Conservation (phyloP, 2,888 invertebrate species). For the Colletes collaris region DNA sequence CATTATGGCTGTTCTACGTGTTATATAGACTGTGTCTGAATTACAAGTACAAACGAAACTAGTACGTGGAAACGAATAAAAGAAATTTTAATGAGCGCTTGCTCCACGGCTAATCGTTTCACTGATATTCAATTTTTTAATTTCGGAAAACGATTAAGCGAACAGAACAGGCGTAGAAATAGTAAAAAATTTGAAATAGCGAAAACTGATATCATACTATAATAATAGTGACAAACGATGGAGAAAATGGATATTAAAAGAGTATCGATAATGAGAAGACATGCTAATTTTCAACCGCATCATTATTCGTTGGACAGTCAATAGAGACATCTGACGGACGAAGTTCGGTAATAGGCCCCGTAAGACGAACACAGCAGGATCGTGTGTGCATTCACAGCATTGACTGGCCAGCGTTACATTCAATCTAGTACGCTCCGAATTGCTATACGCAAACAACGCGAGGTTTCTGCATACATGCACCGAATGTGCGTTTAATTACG, state of each 20-base stretch:
- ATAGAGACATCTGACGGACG: neutral
- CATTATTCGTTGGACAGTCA: slow-evolving; percentile 30
- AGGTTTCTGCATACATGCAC: slow-evolving; percentile 60
- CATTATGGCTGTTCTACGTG: neutral
- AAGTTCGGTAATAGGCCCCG: slow-evolving; percentile 26
- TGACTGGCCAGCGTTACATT: slow-evolving; percentile 57
- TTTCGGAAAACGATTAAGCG: too few species aligned
- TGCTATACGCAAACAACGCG: slow-evolving; percentile 66
- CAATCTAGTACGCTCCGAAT: slow-evolving; percentile 61
- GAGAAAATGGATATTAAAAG: too few species aligned
- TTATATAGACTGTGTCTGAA: neutral
- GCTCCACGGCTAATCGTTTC: too few species aligned
- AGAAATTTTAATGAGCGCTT: too few species aligned
- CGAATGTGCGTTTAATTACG: slow-evolving; percentile 64
- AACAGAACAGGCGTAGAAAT: too few species aligned
- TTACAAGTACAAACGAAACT: too few species aligned
- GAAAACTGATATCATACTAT: too few species aligned
- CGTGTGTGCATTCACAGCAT: slow-evolving; percentile 16
- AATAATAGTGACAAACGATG: too few species aligned
- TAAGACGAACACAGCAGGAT: slow-evolving; percentile 46
- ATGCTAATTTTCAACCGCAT: slow-evolving; percentile 30
- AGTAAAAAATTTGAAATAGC: too few species aligned
- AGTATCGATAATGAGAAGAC: too few species aligned
- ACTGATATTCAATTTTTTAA: too few species aligned
- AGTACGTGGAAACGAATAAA: too few species aligned